Conservation (phyloP, 2,797 vertebrate species). For the Lutjanus argentimaculatus region DNA sequence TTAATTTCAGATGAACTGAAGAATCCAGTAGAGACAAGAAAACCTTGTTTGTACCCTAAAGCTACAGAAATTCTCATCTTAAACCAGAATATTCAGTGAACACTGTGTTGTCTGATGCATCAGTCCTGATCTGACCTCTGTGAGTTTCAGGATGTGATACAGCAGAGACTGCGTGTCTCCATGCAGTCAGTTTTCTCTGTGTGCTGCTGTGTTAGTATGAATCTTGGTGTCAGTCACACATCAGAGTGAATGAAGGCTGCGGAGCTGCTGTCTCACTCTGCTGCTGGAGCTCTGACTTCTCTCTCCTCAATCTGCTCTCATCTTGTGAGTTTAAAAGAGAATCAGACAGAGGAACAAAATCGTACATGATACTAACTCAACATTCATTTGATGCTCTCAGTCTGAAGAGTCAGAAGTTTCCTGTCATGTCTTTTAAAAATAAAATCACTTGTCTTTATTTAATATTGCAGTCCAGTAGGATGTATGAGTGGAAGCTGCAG, state of each 20-base stretch:
- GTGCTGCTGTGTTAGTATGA: background rate
- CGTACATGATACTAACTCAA: background rate
- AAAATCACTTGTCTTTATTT: background rate
- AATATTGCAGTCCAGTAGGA: background rate
- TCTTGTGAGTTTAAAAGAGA: background rate
- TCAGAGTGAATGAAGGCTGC: background rate
- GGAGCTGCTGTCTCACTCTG: background rate
- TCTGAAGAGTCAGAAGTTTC: background rate
- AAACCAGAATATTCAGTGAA: background rate
- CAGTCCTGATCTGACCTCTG: background rate
- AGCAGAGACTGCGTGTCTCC: background rate
- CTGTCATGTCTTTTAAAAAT: background rate
- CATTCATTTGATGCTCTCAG: background rate
- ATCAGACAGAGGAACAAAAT: background rate
- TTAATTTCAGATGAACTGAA: background rate
- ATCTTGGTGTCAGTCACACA: background rate
- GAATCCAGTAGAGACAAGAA: background rate
- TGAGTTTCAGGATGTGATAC: background rate
- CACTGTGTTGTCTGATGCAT: background rate
- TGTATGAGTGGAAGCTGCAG: background rate
- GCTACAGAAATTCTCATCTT: background rate
- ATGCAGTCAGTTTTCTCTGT: background rate
- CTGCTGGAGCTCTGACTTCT: background rate
- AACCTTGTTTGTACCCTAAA: background rate
- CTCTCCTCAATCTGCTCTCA: background rate